Evolutionary conservation across 2,888 invertebrate species (phyloP), one percentile per base, ranked within the genome.

Genomic region (Tetragnatha montana): DNA sequence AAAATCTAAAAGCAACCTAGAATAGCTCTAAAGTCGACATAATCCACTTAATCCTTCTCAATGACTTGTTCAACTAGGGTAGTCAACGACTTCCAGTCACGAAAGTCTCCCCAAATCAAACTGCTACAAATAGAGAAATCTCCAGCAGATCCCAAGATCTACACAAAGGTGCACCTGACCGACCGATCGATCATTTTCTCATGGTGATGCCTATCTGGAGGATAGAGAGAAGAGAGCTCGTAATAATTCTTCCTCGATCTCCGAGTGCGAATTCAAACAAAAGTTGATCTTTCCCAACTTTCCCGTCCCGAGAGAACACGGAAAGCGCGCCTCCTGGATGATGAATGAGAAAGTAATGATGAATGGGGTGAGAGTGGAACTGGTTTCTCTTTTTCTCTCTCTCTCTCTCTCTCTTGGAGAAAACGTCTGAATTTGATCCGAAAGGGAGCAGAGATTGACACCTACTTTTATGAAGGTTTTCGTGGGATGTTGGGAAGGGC

Each of bases 341-440:
- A 81, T 60, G 22, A 81, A 81, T 81, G 70, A n/a, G 73, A 73
- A 73, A 81, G 50, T 81, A 81, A 81, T 81, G 73, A 81, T 51
- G 21, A 60, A 51, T 21, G 47, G n/a, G 69, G 47, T 17, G 60
- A 60, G 60, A 60, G 12, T 51, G 50, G 50, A 78, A 60, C 78
- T 17, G 60, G 78, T 78, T 35, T 1, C 35, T 35, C 35, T 35
- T 35, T 35, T 4, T 35, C 35, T 35, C 60, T 60, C 60, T 6
- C n/a, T n/a, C n/a, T n/a, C n/a, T 35, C 35, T 35, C 35, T 35
- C 60, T 60, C 60, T 6, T 60, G 14, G 17, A 60, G 60, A 60
- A 60, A 60, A 60, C 60, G 60, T 60, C 60, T 60, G 60, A 60
- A 60, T 60, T 60, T 60, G 6, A 60, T 35, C 35, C 35, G 17